phyloP scores from a whole-genome alignment of 2,113 vertebrate genomes.

The Oncorhynchus gorbuscha region DNA sequence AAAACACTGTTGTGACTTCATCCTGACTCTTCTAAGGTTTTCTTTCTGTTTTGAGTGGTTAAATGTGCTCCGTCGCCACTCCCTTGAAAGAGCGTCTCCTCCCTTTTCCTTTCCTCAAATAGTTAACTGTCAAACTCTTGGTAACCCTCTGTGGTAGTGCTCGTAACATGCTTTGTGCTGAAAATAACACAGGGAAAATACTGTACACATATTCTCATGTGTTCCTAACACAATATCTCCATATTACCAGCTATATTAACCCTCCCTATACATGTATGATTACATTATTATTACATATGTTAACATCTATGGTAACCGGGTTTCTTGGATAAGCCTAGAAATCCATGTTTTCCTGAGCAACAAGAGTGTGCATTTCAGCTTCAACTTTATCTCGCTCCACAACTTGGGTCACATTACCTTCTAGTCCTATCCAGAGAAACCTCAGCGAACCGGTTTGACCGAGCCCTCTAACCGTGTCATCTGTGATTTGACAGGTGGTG shows the following conservation, averaged over 20 bases:
- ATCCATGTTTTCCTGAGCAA: background rate
- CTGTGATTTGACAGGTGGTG: slow-evolving; percentile 80
- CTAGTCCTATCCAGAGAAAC: background rate
- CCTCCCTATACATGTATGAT: too few species aligned
- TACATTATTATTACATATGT: too few species aligned
- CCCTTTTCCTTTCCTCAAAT: slow-evolving; percentile 25
- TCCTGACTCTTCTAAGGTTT: slow-evolving; percentile 82
- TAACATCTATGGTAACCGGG: background rate
- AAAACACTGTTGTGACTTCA: slow-evolving; percentile 85
- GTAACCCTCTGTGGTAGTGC: background rate
- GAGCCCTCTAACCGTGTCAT: background rate
- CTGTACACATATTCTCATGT: background rate
- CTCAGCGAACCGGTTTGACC: background rate
- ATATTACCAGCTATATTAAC: background rate
- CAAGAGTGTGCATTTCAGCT: too few species aligned
- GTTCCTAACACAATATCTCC: background rate
- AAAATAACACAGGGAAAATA: background rate
- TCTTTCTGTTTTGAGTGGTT: slow-evolving; percentile 73
- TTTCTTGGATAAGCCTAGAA: background rate
- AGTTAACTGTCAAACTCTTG: background rate
- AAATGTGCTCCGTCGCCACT: slow-evolving; percentile 31
- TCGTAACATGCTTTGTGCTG: background rate
- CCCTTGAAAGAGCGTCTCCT: background rate
- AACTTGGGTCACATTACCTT: background rate
- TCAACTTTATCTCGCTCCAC: background rate